Base-by-base conservation (phyloP, 2,888 invertebrate genomes). In the Drosophila incognita region DNA sequence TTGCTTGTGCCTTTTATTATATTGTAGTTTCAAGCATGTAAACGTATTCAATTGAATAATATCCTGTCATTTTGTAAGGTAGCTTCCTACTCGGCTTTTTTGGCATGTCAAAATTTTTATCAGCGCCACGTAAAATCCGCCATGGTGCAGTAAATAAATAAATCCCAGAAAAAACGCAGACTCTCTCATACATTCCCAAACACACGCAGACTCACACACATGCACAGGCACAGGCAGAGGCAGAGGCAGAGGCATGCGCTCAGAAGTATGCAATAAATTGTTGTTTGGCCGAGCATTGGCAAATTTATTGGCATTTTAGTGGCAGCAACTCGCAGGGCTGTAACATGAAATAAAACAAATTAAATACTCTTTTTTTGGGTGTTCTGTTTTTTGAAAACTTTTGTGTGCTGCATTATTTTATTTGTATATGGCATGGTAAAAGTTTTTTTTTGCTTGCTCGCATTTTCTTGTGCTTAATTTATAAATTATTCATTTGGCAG, bases 1-100 rank as follows among this genome's bases (percentile, higher is more conserved):
- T 49, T 51, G 49, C 29, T 33, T 70, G 48, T 65, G 56, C 46
- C 68, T 81, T 82, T 85, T 62, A 69, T 79, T 85, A 83, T 89
- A 75, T 76, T 83, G 83, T 83, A 89, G 78, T 84, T 90, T 80
- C 83, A 82, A 81, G 85, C 90, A 82, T 90, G 89, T 89, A 89
- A 89, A 82, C 89, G 83, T 82, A 81, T 88, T 91, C 90, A 91
- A 91, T 91, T 91, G 91, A 91, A 91, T 90, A 90, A 91, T 90
- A 90, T 89, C 86, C 90, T 91, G 91, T 91, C 89, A 89, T 86
- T 91, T 90, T 81, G 83, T 82, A 82, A 86, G 64, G 35, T 62
- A 56, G 66, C 74, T 67, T 33, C 54, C 57, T 33, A 18, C 33
- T 10, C 66, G 62, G 54, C 72, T 72, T 76, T 81, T 81, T 77